Conservation (phyloP, 2,888 invertebrate species). For the Mycogona germanica region DNA sequence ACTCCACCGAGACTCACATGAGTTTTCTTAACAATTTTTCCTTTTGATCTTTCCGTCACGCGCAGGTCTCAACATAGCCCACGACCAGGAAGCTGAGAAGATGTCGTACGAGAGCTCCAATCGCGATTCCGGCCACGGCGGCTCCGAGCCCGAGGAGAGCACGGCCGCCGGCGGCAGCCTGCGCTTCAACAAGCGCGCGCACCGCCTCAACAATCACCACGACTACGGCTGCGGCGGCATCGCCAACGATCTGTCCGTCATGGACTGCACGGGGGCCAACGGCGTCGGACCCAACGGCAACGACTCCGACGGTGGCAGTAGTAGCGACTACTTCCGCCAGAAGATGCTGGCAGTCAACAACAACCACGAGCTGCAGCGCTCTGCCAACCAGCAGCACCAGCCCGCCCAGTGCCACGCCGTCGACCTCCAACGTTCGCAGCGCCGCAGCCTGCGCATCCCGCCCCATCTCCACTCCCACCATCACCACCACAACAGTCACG, state of each 20-base stretch:
- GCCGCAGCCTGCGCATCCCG: constrained; percentile 35
- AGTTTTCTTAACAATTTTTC: too few species aligned
- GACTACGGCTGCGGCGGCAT: constrained; percentile 21
- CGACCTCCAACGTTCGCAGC: constrained; percentile 18
- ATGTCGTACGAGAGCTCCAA: constrained; percentile 19
- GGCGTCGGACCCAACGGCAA: too few species aligned
- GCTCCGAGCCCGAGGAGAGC: constrained; percentile 53
- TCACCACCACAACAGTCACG: constrained; percentile 27
- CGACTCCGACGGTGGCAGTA: constrained; percentile 32
- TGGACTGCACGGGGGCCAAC: constrained; percentile 15
- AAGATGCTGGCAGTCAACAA: constrained; percentile 10
- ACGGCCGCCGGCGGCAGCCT: constrained; percentile 37
- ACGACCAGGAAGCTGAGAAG: constrained; percentile 19
- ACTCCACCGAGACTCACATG: not conserved
- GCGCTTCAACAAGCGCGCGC: constrained; percentile 14
- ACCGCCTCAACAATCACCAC: too few species aligned
- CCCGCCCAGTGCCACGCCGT: constrained; percentile 9
- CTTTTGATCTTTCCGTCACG: not conserved
- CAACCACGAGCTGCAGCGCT: constrained; percentile 3
- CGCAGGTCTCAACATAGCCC: constrained; percentile 12
- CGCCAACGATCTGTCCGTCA: constrained; percentile 19
- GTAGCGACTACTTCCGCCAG: constrained; percentile 15
- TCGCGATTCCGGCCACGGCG: constrained; percentile 43
- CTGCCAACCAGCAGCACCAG: constrained; percentile 6
- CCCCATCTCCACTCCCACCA: constrained; percentile 32